Base-by-base conservation (phyloP, 1,140 invertebrate species). In the Elysia chlorotica region DNA sequence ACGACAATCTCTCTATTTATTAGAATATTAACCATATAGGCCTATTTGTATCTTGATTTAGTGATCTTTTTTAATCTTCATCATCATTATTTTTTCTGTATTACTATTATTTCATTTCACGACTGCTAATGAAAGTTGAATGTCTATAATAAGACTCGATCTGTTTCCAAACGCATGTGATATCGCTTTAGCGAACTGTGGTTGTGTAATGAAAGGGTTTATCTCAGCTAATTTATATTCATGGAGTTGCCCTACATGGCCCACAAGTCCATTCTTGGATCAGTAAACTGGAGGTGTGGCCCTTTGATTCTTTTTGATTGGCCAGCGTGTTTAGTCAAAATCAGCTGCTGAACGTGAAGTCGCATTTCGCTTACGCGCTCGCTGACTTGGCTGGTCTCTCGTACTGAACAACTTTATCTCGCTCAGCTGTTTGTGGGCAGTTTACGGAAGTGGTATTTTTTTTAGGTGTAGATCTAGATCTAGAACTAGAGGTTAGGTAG, bases 161-260 rank as follows among this genome's bases (percentile, higher is more conserved):
- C n/a, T n/a, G n/a, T n/a, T n/a, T n/a, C n/a, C n/a, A n/a, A n/a
- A n/a, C n/a, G n/a, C n/a, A n/a, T n/a, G n/a, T n/a, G n/a, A n/a
- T n/a, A n/a, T n/a, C n/a, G n/a, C n/a, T n/a, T n/a, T n/a, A n/a
- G n/a, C n/a, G n/a, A n/a, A n/a, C n/a, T n/a, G n/a, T n/a, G n/a
- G n/a, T n/a, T n/a, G n/a, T n/a, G n/a, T n/a, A n/a, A n/a, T n/a
- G n/a, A n/a, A n/a, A 33, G 31, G 28, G 6, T 35, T 35, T 4
- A 33, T 1, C 2, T 10, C 30, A 2, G 2, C 2, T 31, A n/a
- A 1, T 62, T 35, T 35, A 65, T 65, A 65, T 65, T 65, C 63
- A 65, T 65, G 35, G 30, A 19, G 5, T 5, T 41, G n/a, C 63
- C 63, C 5, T 65, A 65, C 63, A 65, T 65, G 63, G 63, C 37